Percentiles rank a stretch among this genome's conserved stretches.
Evolutionary conservation across 2,113 vertebrate genomes (phyloP).

Genomic region (Onychorhynchus coronatus): DNA sequence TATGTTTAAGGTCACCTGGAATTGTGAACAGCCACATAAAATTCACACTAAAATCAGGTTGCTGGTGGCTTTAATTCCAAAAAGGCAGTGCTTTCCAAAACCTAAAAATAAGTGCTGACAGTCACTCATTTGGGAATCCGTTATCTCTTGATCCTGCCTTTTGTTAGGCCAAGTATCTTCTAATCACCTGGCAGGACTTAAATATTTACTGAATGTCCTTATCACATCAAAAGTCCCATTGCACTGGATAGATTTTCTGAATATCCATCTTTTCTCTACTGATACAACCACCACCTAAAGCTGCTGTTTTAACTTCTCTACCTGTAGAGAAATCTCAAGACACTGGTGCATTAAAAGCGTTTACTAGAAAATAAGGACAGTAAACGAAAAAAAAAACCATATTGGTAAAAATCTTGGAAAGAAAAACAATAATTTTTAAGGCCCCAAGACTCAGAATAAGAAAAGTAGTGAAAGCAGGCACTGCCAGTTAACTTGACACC

Average conservation of each 20-base stretch:
- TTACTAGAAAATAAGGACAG: neutral
- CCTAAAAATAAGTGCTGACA: neutral
- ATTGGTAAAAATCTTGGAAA: neutral
- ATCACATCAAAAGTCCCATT: neutral
- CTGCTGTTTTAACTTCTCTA: neutral
- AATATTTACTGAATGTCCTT: neutral
- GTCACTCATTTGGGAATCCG: neutral
- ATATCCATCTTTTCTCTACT: neutral
- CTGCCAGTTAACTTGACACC: neutral
- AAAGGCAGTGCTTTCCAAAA: neutral
- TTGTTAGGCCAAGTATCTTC: fast-evolving
- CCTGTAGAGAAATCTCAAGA: neutral
- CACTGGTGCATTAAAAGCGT: neutral
- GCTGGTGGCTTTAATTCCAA: neutral
- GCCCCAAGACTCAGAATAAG: neutral
- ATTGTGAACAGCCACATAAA: neutral
- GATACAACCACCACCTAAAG: neutral
- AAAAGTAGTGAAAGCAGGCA: neutral
- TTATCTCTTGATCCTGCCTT: neutral
- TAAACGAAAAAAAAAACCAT: fast-evolving
- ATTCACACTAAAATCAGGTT: neutral
- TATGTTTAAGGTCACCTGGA: neutral
- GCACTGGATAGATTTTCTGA: neutral
- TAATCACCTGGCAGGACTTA: neutral
- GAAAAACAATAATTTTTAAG: neutral